phyloP scores from a whole-genome alignment of 2,797 vertebrate species.

The Melanogrammus aeglefinus region DNA sequence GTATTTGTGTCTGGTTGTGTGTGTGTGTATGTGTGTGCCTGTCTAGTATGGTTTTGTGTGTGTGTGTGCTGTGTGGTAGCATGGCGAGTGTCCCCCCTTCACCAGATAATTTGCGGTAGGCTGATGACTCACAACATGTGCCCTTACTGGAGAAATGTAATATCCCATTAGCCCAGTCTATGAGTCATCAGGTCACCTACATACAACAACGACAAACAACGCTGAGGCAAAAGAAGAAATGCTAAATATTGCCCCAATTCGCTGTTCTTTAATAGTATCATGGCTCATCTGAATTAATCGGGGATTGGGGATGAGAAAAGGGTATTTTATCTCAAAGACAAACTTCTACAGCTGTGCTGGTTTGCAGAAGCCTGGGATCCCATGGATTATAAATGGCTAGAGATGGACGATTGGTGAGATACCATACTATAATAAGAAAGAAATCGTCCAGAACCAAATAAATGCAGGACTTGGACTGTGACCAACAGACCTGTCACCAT shows the following conservation, averaged over 20 bases:
- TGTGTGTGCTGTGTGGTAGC: neutral
- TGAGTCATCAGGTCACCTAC: slow-evolving; percentile 53
- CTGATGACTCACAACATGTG: slow-evolving; percentile 34
- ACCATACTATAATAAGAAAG: neutral
- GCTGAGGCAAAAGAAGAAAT: slow-evolving; percentile 17
- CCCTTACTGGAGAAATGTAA: slow-evolving; percentile 25
- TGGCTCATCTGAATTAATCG: slow-evolving; percentile 14
- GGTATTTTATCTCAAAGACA: neutral
- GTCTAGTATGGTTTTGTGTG: neutral
- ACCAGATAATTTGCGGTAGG: neutral
- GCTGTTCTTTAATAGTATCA: slow-evolving; percentile 2
- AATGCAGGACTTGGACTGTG: neutral
- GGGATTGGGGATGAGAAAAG: neutral
- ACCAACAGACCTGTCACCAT: neutral
- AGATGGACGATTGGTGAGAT: neutral
- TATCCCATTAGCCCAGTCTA: slow-evolving; percentile 37
- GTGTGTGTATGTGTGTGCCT: neutral
- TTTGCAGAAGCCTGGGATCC: neutral
- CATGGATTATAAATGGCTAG: too few relatives aligned
- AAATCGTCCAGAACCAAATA: neutral
- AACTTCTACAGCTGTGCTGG: neutral
- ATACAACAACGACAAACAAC: neutral
- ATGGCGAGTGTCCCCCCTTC: neutral
- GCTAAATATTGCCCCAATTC: slow-evolving; percentile 27
- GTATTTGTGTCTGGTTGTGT: neutral